A percentile compares a stretch with the other conserved stretches of the same genome.
Evolutionary conservation across 2,113 vertebrate genomes (phyloP).

Genomic region (Fregata magnificens): DNA sequence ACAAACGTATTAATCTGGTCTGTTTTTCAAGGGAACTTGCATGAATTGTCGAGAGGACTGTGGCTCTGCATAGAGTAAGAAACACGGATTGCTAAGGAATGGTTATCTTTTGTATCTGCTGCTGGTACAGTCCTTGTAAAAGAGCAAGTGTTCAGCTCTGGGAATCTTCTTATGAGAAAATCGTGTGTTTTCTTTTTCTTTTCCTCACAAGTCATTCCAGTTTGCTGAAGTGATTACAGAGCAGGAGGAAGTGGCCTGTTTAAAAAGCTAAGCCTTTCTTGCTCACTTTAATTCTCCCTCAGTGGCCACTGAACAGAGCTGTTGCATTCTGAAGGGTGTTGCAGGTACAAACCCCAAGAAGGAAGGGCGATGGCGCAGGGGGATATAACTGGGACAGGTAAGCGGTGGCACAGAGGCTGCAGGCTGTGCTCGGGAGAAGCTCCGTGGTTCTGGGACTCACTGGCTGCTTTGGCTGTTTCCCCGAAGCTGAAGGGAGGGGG

Average conservation of each 20-base stretch:
- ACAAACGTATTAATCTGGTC: neutral
- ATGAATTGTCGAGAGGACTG: neutral
- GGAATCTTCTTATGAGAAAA: neutral
- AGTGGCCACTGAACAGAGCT: neutral
- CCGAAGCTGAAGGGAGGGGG: neutral
- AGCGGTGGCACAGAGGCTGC: neutral
- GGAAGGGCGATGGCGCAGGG: rapidly evolving
- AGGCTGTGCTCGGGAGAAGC: neutral
- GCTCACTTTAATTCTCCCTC: neutral
- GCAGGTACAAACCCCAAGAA: no score
- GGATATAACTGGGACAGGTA: neutral
- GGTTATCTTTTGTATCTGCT: neutral
- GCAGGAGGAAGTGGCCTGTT: neutral
- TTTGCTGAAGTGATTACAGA: neutral
- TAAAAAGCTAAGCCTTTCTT: neutral
- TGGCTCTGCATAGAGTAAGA: neutral
- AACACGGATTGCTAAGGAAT: neutral
- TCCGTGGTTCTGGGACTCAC: neutral
- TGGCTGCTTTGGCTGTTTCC: neutral
- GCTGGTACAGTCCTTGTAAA: neutral
- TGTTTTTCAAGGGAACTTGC: neutral
- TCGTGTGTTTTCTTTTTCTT: neutral
- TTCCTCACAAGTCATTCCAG: neutral
- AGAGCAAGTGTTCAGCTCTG: neutral
- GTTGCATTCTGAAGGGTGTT: rapidly evolving